phyloP scores from a whole-genome alignment of 2,888 invertebrate genomes.

The Catocala sponsa region DNA sequence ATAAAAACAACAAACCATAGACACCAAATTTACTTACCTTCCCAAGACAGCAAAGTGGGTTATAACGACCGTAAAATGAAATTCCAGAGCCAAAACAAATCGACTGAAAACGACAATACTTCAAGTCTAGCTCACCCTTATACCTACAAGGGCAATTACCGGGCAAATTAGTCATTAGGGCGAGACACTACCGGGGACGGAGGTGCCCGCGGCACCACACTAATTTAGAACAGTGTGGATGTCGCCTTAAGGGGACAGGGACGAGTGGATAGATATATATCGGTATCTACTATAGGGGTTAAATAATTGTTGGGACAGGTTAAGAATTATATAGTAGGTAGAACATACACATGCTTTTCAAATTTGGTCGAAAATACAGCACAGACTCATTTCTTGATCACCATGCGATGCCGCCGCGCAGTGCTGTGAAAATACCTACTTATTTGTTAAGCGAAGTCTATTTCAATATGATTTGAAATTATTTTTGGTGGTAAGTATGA shows the following conservation, averaged over 20 bases:
- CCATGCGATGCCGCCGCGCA: no score
- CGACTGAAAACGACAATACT: background rate
- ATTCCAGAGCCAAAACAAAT: background rate
- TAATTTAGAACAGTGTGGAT: conserved; percentile 54
- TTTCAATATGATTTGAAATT: no score
- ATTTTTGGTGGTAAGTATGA: no score
- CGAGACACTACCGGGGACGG: conserved; percentile 43
- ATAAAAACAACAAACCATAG: no score
- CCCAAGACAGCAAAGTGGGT: no score
- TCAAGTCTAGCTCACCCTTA: conserved; percentile 24
- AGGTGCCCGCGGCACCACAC: conserved; percentile 57
- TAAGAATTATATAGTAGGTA: background rate
- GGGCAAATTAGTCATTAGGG: conserved; percentile 59
- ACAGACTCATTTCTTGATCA: no score
- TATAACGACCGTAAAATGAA: background rate
- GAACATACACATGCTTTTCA: background rate
- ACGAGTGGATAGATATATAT: conserved; percentile 15
- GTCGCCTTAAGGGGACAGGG: conserved; percentile 39
- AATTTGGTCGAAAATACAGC: no score
- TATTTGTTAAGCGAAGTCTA: no score
- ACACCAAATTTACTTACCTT: no score
- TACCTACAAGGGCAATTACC: conserved; percentile 66
- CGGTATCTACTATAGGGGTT: background rate
- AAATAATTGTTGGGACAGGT: conserved; percentile 1
- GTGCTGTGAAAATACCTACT: no score